phyloP scores from a whole-genome alignment of 2,888 invertebrate genomes.

The Elysia crispata region DNA sequence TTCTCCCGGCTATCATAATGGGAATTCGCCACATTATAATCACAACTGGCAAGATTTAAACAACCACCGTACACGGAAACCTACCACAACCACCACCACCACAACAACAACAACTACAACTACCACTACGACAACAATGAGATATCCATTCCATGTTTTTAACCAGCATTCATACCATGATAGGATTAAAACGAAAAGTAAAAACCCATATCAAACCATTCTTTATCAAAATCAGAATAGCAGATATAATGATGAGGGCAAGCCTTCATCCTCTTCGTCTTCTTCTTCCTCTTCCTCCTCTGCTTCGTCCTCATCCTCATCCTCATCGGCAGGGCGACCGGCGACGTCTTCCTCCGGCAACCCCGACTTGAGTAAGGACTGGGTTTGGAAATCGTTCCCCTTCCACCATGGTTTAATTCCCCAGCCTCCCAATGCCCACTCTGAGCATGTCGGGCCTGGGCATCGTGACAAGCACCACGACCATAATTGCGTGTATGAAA shows the following conservation, averaged over 20 bases:
- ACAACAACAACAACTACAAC: slow-evolving; percentile 52
- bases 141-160: slow-evolving; percentile 1
- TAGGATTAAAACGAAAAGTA: no score
- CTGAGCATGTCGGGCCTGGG: neutral
- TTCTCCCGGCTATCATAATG: neutral
- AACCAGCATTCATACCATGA: no score
- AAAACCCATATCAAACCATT: no score
- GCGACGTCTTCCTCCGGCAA: slow-evolving; percentile 20
- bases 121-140: slow-evolving; percentile 34
- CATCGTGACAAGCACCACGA: slow-evolving; percentile 43
- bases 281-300: slow-evolving; percentile 15
- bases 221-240: no score
- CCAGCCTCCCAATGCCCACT: slow-evolving; percentile 29
- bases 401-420: slow-evolving; percentile 45
- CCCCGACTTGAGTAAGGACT: slow-evolving; percentile 47
- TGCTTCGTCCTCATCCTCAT: no score
- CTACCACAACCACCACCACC: slow-evolving; percentile 51
- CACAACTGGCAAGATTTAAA: slow-evolving; percentile 25
- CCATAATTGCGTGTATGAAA: slow-evolving; percentile 73
- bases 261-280: neutral
- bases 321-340: neutral
- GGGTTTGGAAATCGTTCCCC: slow-evolving; percentile 27
- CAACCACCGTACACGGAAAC: slow-evolving; percentile 35
- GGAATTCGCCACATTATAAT: slow-evolving; percentile 29
- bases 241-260: no score